Evolutionary conservation across 2,888 invertebrate species (phyloP).

Genomic region (Sminthurides aquaticus): DNA sequence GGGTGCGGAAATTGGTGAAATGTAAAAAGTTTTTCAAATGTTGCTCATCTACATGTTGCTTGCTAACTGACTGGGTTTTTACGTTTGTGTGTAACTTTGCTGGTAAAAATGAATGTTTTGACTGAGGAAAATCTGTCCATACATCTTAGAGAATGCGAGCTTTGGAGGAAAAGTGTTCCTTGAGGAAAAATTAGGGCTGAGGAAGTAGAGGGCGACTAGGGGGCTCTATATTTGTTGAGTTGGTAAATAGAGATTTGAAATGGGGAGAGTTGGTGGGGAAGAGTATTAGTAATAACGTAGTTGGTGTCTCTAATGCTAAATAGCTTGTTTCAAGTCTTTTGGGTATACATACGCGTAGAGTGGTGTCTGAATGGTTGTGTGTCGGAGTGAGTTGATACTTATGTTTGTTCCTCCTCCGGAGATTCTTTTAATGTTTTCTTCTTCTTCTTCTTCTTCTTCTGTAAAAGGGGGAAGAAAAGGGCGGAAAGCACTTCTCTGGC

Average conservation of each 20-base stretch:
- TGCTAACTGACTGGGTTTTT: not conserved
- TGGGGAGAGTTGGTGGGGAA: not conserved
- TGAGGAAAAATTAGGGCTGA: not conserved
- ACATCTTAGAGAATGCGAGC: not conserved
- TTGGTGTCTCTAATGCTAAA: not conserved
- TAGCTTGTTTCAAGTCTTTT: not conserved
- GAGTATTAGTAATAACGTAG: not conserved
- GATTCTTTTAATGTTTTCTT: not conserved
- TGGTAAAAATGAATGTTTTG: not conserved
- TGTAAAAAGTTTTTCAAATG: no score
- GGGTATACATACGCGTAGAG: not conserved
- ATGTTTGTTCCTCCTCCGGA: no score
- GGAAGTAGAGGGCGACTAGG: not conserved
- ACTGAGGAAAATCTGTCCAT: not conserved
- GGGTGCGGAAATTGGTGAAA: no score
- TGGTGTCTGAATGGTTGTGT: not conserved
- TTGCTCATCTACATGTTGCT: no score
- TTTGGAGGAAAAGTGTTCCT: not conserved
- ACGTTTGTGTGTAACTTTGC: not conserved
- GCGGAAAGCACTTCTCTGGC: not conserved
- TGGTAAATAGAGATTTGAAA: not conserved
- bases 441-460: no score
- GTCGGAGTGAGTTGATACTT: no score
- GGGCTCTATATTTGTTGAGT: not conserved
- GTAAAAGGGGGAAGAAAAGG: not conserved